Percentiles rank a stretch among this genome's conserved stretches.
Evolutionary conservation across 2,888 invertebrate genomes (phyloP).

Genomic region (Litoditis marina): DNA sequence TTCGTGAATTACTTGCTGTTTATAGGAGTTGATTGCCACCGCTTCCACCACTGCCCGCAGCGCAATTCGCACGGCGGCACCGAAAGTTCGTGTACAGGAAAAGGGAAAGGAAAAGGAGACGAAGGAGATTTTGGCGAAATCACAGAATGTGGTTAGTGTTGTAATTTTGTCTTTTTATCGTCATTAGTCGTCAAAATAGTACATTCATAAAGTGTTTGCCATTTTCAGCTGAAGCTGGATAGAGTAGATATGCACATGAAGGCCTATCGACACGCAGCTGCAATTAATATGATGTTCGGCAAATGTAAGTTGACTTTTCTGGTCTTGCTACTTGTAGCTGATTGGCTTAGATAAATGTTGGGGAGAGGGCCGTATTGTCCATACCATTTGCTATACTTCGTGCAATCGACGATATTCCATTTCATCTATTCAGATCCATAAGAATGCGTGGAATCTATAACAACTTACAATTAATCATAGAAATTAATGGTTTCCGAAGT

Average conservation of each 20-base stretch:
- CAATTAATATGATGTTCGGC: constrained; percentile 73
- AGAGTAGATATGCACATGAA: constrained; percentile 73
- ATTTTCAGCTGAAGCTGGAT: constrained; percentile 39
- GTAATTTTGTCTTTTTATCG: too few relatives aligned
- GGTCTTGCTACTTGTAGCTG: background rate
- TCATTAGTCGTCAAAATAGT: background rate
- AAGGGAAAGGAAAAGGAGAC: constrained; percentile 14
- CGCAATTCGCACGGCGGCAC: constrained; percentile 19
- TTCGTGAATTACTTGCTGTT: too few relatives aligned
- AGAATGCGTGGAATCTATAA: too few relatives aligned
- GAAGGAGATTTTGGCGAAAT: constrained; percentile 25
- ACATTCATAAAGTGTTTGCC: background rate
- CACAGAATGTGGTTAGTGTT: too few relatives aligned
- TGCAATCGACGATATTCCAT: too few relatives aligned
- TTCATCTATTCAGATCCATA: too few relatives aligned
- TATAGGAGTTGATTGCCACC: constrained; percentile 17
- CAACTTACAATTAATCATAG: too few relatives aligned
- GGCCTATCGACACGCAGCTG: constrained; percentile 79
- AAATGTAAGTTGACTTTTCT: constrained; percentile 6
- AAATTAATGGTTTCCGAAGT: too few relatives aligned
- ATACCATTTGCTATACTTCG: background rate
- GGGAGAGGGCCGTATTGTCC: background rate
- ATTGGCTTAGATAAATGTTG: background rate
- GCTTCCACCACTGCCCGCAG: constrained; percentile 19
- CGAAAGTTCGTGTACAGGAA: constrained; percentile 18